These are phyloP conservation scores for Asteroscopus sphinx DNA, from an alignment of 2,888 invertebrate species.

Conservation along the genomic window DNA sequence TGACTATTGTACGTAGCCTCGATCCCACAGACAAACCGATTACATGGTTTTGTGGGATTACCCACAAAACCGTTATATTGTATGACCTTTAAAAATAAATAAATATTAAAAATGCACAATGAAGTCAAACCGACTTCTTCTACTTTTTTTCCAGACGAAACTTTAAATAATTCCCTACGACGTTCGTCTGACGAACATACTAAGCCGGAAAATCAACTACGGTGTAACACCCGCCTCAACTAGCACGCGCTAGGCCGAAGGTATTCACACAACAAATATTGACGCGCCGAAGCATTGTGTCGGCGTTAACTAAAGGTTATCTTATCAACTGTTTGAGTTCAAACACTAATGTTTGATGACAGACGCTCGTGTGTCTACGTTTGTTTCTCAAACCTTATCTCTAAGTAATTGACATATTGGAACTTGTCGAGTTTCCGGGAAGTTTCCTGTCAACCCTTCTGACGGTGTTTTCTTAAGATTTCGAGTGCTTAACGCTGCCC, in stretches of 20 bases:
- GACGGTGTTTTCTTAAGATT: conserved; percentile 45
- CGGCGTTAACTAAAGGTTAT: conserved; percentile 86
- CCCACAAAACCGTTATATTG: too few relatives aligned
- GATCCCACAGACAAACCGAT: too few relatives aligned
- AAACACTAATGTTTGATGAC: conserved; percentile 84
- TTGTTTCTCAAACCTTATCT: conserved; percentile 79
- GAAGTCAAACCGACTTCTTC: too few relatives aligned
- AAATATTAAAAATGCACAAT: too few relatives aligned
- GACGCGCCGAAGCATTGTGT: conserved; percentile 84
- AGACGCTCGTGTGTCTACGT: conserved; percentile 86
- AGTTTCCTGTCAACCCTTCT: conserved; percentile 68
- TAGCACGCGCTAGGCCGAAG: conserved; percentile 84
- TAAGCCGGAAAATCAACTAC: conserved; percentile 43
- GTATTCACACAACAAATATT: conserved; percentile 86
- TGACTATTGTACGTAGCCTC: too few relatives aligned
- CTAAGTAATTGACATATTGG: conserved; percentile 83
- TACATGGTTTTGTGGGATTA: too few relatives aligned
- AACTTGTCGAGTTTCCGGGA: conserved; percentile 77
- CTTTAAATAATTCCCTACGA: background rate
- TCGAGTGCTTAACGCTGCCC: conserved; percentile 23
- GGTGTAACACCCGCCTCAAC: conserved; percentile 68
- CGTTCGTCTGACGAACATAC: background rate
- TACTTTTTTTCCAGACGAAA: too few relatives aligned
- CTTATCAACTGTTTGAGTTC: conserved; percentile 87
- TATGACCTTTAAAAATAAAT: too few relatives aligned